phyloP scores from a whole-genome alignment of 2,888 invertebrate genomes.

The Eristalis pertinax region DNA sequence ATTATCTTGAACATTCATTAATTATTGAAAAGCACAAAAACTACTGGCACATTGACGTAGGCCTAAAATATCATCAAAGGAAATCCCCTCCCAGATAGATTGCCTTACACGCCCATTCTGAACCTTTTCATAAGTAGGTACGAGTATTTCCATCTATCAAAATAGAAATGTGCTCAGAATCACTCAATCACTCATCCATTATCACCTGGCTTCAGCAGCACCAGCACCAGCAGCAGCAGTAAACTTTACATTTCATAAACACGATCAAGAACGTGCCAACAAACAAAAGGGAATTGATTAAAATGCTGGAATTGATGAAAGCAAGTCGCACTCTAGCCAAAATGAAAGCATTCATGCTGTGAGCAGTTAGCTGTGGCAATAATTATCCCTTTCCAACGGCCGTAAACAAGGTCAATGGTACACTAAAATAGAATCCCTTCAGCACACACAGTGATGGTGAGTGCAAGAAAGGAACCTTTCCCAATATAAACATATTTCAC shows the following conservation, averaged over 20 bases:
- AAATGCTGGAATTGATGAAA: background rate
- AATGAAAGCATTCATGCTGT: background rate
- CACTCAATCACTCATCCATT: background rate
- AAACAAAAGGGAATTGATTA: background rate
- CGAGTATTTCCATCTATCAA: background rate
- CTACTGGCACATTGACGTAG: background rate
- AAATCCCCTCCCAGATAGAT: background rate
- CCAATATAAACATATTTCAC: constrained; percentile 27
- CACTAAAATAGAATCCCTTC: constrained; percentile 27
- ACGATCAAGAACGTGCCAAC: background rate
- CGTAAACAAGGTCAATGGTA: constrained; percentile 36
- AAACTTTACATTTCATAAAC: constrained; percentile 8
- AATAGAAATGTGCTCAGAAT: background rate
- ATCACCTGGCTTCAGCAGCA: background rate
- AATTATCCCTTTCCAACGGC: constrained; percentile 22
- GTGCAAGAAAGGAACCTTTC: constrained; percentile 25
- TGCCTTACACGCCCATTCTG: background rate
- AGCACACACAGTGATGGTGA: background rate
- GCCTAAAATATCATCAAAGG: constrained; percentile 1
- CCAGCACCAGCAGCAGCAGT: background rate
- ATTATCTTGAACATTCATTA: background rate
- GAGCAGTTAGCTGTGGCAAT: background rate
- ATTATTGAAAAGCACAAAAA: background rate
- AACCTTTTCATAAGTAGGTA: background rate
- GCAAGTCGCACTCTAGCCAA: background rate